These are phyloP conservation scores for Pseudomyrmex pallidus DNA, from an alignment of 1,140 invertebrate species.

Conservation along the genomic window DNA sequence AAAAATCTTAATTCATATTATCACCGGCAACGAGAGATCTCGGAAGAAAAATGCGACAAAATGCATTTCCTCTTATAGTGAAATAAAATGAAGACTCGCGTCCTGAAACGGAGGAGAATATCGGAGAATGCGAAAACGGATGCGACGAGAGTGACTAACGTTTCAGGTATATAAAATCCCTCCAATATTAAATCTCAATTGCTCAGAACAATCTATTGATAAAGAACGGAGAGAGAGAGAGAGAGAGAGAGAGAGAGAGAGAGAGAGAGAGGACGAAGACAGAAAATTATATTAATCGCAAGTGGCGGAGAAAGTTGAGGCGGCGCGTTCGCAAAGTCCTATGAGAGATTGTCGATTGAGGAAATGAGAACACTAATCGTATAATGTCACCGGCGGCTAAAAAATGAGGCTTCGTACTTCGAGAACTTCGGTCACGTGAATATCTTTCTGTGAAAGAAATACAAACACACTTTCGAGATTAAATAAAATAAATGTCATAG, in stretches of 20 bases:
- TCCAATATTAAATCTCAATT: constrained; percentile 81
- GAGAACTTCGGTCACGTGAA: background rate
- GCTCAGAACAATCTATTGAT: constrained; percentile 78
- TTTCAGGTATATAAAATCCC: constrained; percentile 79
- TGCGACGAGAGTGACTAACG: constrained; percentile 62
- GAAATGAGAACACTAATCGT: background rate
- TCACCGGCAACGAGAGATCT: too few species aligned
- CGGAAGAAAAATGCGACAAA: too few species aligned
- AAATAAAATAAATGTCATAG: constrained; percentile 21
- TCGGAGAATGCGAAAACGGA: constrained; percentile 8
- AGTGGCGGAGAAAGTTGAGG: constrained; percentile 49
- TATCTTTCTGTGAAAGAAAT: background rate
- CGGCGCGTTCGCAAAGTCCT: constrained; percentile 54
- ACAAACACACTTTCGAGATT: constrained; percentile 11
- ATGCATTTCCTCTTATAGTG: too few species aligned
- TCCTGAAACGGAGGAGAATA: constrained; percentile 26
- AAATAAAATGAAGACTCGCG: constrained; percentile 1
- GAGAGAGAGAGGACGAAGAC: too few species aligned
- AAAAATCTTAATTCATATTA: too few species aligned
- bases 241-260: too few species aligned
- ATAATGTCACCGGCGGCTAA: background rate
- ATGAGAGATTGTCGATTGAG: constrained; percentile 43
- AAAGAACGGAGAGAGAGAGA: constrained; percentile 50
- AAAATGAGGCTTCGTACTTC: constrained; percentile 33
- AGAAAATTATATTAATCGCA: constrained; percentile 63